Percentiles rank a stretch among this genome's conserved stretches.
These are phyloP conservation scores for Gasterosteus nipponicus DNA, from an alignment of 2,113 vertebrate species.

Conservation along the genomic window DNA sequence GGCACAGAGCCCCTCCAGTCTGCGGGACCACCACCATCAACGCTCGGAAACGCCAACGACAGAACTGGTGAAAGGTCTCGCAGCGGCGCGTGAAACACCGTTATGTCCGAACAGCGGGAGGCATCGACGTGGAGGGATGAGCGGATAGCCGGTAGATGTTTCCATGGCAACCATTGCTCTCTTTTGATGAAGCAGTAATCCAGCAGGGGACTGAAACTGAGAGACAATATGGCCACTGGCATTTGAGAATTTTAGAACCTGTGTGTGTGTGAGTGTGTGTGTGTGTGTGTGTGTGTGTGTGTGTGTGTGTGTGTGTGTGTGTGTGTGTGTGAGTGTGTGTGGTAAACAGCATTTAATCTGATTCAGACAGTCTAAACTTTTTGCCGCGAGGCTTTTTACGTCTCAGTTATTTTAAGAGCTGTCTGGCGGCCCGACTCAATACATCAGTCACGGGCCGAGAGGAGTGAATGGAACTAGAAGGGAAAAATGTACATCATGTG, in stretches of 20 bases:
- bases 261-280: slow-evolving; percentile 15
- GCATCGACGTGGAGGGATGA: slow-evolving; percentile 26
- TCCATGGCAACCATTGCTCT: slow-evolving; percentile 62
- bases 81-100: slow-evolving; percentile 17
- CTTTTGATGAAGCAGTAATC: slow-evolving; percentile 66
- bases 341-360: slow-evolving; percentile 16
- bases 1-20: slow-evolving; percentile 9
- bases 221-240: slow-evolving; percentile 60
- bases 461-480: slow-evolving; percentile 31
- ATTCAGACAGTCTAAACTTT: slow-evolving; percentile 26
- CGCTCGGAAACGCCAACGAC: too few relatives aligned
- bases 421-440: slow-evolving; percentile 44
- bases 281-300: slow-evolving; percentile 20
- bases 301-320: slow-evolving; percentile 10
- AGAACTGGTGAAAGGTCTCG: not conserved
- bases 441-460: slow-evolving; percentile 45
- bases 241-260: slow-evolving; percentile 53
- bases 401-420: slow-evolving; percentile 53
- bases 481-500: slow-evolving; percentile 42
- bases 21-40: too few relatives aligned
- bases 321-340: slow-evolving; percentile 10
- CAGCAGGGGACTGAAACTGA: slow-evolving; percentile 52
- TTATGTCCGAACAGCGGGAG: slow-evolving; percentile 30
- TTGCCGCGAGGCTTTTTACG: slow-evolving; percentile 26
- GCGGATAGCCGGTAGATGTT: slow-evolving; percentile 49